These are phyloP conservation scores for Pelusios castaneus DNA, from an alignment of 2,113 vertebrate genomes.

Conservation along the genomic window DNA sequence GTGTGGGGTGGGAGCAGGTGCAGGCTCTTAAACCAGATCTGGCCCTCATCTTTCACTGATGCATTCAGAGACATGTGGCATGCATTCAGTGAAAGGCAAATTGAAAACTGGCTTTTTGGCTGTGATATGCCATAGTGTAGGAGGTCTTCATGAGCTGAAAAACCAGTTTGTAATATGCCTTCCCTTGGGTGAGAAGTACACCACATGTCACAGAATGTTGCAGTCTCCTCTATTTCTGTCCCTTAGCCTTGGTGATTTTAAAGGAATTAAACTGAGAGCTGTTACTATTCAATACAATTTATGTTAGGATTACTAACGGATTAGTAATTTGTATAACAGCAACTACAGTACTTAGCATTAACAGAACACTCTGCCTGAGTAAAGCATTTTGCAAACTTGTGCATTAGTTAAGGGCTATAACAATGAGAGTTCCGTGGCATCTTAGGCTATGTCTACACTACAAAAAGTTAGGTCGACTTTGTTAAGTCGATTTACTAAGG, in stretches of 20 bases:
- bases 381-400: neutral
- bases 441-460: too few relatives aligned
- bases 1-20: neutral
- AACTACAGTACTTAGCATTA: neutral
- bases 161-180: neutral
- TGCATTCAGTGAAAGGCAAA: neutral
- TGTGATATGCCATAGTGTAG: neutral
- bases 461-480: too few relatives aligned
- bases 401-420: neutral
- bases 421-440: too few relatives aligned
- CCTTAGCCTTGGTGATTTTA: conserved; percentile 3
- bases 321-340: neutral
- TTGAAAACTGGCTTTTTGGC: neutral
- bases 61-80: neutral
- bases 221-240: neutral
- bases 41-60: neutral
- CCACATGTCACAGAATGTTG: neutral
- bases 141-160: conserved; percentile 26
- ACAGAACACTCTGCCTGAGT: neutral
- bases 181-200: conserved; percentile 23
- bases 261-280: neutral
- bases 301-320: neutral
- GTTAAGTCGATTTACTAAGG: too few relatives aligned
- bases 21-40: neutral
- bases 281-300: neutral